Conservation (phyloP, 2,888 invertebrate species). For the Pristionchus exspectatus region DNA sequence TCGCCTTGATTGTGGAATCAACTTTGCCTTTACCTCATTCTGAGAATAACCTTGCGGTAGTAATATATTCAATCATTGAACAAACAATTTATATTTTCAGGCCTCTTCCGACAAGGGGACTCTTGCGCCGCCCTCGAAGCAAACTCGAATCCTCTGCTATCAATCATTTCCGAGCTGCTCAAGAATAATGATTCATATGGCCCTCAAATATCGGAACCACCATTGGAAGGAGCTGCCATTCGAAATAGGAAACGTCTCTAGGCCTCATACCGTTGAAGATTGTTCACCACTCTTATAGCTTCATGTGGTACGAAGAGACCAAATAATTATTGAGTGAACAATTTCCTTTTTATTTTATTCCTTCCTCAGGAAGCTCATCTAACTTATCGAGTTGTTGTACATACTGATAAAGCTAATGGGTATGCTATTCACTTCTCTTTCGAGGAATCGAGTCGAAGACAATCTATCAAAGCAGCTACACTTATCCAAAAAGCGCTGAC, state of each 20-base stretch:
- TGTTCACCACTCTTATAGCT: neutral
- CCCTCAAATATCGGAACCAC: neutral
- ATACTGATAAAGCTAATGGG: slow-evolving; percentile 39
- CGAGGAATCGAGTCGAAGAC: neutral
- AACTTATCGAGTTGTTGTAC: slow-evolving; percentile 31
- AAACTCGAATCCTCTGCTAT: slow-evolving; percentile 70
- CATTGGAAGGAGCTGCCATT: slow-evolving; percentile 41
- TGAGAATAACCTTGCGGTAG: no score
- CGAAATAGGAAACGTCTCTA: slow-evolving; percentile 22
- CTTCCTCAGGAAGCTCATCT: slow-evolving; percentile 20
- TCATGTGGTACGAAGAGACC: neutral
- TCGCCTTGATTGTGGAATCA: no score
- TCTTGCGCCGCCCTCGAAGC: slow-evolving; percentile 71
- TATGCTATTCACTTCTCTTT: neutral
- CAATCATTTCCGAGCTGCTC: slow-evolving; percentile 60
- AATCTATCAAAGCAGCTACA: neutral
- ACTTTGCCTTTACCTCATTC: no score
- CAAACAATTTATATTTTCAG: neutral
- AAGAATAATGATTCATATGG: slow-evolving; percentile 46
- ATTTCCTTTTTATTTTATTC: neutral
- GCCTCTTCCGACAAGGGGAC: slow-evolving; percentile 61
- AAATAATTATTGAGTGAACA: neutral
- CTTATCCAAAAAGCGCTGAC: neutral
- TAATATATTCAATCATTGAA: no score
- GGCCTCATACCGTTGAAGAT: neutral